Evolutionary conservation across 2,797 vertebrate genomes (phyloP), one percentile per base, ranked within the genome.

Genomic region (Bucorvus abyssinicus): DNA sequence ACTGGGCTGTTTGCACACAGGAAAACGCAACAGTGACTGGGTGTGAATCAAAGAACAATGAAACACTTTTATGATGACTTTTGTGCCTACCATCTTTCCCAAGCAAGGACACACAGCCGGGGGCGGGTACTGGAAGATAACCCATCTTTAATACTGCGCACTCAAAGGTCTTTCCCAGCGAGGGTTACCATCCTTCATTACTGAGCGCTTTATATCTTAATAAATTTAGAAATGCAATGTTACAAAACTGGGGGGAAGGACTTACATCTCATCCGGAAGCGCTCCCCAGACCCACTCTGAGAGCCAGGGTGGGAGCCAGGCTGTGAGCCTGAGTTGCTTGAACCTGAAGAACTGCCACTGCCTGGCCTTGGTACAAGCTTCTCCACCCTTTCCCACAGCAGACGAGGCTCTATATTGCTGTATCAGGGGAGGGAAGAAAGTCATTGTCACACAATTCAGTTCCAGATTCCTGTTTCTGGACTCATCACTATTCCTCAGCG

Each of bases 301-400:
- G 99, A 99, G 42, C 98, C 97, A 0, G 98, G 98, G 61, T 98
- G 98, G 81, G 98, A 98, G 13, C 98, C 97, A 30, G 99, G 98
- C 96, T 99, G 99, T 50, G 99, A 98, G 95, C 99, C 98, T 18
- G 99, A 99, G 98, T 99, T 99, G 97, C 99, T 99, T 97, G 99
- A 99, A 60, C 99, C 99, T 8, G 99, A 99, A 91, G 99, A 99
- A 96, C 98, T 99, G 75, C 99, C 99, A 77, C 99, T 99, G 96
- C 98, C 98, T 0, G 98, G 98, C 89, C 98, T 98, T 89, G 99
- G 98, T 64, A 98, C 98, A 64, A 99, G 98, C 95, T 99, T 99
- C 97, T 99, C 99, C 95, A 99, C 99, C 67, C 99, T 98, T 95
- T 99, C 99, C 99, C 99, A 99, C 61, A 99, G 98, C 93, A 99